Evolutionary conservation across 2,797 vertebrate species (phyloP).

Genomic region (Siniperca scherzeri): DNA sequence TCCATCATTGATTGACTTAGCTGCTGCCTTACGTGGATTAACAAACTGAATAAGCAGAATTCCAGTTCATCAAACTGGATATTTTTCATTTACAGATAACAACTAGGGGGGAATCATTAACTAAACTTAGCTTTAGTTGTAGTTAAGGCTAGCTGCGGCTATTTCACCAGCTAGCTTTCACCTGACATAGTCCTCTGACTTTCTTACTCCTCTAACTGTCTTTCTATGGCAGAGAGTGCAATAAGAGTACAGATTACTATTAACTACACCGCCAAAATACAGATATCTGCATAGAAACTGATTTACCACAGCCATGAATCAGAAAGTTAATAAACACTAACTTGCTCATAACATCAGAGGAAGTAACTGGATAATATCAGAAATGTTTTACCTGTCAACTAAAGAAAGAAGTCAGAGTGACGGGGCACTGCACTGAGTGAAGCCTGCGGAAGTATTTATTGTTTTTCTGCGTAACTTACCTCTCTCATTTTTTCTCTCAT

Average conservation of each 20-base stretch:
- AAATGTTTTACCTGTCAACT: slow-evolving; percentile 27
- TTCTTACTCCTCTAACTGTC: not conserved
- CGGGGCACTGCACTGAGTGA: slow-evolving; percentile 4
- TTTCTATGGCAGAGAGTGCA: not conserved
- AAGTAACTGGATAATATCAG: slow-evolving; percentile 37
- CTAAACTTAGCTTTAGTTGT: not conserved
- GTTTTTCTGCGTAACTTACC: slow-evolving; percentile 20
- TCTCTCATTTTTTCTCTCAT: not conserved
- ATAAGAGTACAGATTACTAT: not conserved
- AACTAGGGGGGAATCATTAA: not conserved
- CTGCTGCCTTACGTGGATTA: not conserved
- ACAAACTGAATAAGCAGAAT: too few relatives aligned
- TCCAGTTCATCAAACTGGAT: not conserved
- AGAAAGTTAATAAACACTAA: slow-evolving; percentile 16
- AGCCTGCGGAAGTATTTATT: slow-evolving; percentile 32
- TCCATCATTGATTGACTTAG: not conserved
- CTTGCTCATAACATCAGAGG: slow-evolving; percentile 15
- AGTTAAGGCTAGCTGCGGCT: not conserved
- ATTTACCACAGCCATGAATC: slow-evolving; percentile 26
- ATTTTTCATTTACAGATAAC: not conserved
- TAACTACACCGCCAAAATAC: not conserved
- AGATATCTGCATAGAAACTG: slow-evolving; percentile 25
- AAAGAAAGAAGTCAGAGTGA: slow-evolving; percentile 14
- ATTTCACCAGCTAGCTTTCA: not conserved
- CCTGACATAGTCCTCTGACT: not conserved